Conservation (phyloP, 2,797 vertebrate species). For the Thamnophis elegans region DNA sequence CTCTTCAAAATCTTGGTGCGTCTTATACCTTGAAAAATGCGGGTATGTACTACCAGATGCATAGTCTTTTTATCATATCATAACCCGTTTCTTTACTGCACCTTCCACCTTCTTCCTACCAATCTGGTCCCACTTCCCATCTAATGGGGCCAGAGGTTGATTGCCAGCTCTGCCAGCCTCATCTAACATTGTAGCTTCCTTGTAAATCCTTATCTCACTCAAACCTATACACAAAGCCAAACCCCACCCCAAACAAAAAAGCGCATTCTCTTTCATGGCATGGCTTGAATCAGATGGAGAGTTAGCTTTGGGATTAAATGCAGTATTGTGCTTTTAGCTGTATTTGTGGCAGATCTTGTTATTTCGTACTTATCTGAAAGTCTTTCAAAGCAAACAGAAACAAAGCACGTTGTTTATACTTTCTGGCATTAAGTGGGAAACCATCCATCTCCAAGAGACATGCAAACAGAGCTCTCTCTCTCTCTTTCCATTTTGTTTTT, state of each 20-base stretch:
- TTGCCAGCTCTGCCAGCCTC: background rate
- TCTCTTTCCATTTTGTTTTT: constrained; percentile 5
- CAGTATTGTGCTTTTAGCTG: constrained; percentile 6
- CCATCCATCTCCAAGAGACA: background rate
- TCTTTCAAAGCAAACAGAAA: constrained; percentile 21
- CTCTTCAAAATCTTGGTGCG: too few species aligned
- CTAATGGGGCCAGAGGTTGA: background rate
- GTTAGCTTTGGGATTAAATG: constrained; percentile 22
- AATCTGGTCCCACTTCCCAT: background rate
- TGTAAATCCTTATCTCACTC: constrained; percentile 18
- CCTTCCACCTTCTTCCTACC: background rate
- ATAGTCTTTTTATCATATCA: too few species aligned
- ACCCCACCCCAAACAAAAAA: background rate
- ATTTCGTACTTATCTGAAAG: constrained; percentile 20
- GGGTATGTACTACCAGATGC: too few species aligned
- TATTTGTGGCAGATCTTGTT: constrained; percentile 14
- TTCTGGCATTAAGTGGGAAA: constrained; percentile 8
- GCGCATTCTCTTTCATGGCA: background rate
- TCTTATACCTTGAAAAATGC: too few species aligned
- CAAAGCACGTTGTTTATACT: constrained; percentile 2
- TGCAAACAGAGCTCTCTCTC: background rate
- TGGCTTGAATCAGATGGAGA: background rate
- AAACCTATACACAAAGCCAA: background rate
- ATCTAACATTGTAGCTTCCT: background rate
- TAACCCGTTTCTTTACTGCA: background rate